Evolutionary conservation across 2,113 vertebrate species (phyloP), one percentile per base, ranked within the genome.

Genomic region (Neodontobutis hainanensis): DNA sequence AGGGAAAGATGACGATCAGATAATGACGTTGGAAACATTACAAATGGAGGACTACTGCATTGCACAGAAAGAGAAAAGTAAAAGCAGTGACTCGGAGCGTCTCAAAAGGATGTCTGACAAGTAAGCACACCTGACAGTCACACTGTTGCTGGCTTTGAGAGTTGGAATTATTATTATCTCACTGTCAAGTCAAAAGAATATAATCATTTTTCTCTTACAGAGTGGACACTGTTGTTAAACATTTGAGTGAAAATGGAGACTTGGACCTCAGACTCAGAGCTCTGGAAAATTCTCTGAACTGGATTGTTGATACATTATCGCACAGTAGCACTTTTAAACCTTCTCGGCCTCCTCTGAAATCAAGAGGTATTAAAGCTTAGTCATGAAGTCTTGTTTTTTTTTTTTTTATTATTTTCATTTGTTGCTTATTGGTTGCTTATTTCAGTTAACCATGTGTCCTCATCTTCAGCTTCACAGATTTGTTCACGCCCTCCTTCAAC

Each of bases 11-110:
- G 92, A 93, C n/a, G 89, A 91, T 76, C 85, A 36, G 50, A 82
- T 96, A 51, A 87, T 92, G 80, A 96, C 94, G 0, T 97, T 95
- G 95, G 95, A 96, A 70, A 91, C 90, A 0, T 93, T 96, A 60
- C 95, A 94, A 77, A 96, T 95, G 70, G 95, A 96, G 78, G 94
- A 93, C 59, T 94, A 94, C 79, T 78, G 96, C 43, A 85, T 92
- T 0, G 73, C 83, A 0, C 91, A 91, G 12, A 89, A 78, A 16
- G 93, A 92, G 68, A 90, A 93, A 53, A 92, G 92, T 72, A 91
- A 93, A 58, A 94, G 89, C 52, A 93, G 93, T 0, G 93, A 95
- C 85, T 90, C 94, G 0, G 94, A 96, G 82, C 90, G 92, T 10
- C 92, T 97, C 16, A 94, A 94, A 65, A 88, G 93, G 76, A 94